These are phyloP conservation scores for Mixornis gularis DNA, from an alignment of 2,113 vertebrate species.

Conservation along the genomic window DNA sequence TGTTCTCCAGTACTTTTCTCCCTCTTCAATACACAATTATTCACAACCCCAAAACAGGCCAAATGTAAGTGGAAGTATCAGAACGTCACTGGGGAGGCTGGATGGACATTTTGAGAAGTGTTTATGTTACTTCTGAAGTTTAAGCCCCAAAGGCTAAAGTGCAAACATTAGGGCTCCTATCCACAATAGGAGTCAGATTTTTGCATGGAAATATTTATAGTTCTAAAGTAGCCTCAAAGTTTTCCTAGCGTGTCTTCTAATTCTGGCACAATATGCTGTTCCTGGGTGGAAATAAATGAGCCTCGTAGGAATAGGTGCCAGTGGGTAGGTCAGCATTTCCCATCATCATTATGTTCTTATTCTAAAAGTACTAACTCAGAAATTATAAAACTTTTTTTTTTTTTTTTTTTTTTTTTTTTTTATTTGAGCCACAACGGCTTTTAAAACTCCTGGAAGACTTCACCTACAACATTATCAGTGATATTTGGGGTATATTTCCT, in stretches of 20 bases:
- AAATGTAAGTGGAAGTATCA: neutral
- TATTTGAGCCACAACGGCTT: neutral
- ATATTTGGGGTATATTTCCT: neutral
- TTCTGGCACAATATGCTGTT: neutral
- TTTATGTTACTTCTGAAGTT: neutral
- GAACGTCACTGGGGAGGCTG: neutral
- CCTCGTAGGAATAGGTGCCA: neutral
- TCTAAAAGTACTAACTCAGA: neutral
- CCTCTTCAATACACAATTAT: neutral
- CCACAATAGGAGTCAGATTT: neutral
- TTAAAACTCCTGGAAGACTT: neutral
- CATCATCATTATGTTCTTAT: neutral
- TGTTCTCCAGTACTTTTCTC: neutral
- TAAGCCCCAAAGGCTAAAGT: neutral
- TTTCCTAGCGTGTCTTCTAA: neutral
- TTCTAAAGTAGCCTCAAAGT: neutral
- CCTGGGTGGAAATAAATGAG: neutral
- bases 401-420: neutral
- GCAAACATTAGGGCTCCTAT: neutral
- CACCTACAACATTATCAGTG: neutral
- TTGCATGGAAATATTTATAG: neutral
- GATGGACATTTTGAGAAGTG: neutral
- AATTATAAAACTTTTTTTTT: neutral
- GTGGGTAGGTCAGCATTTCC: neutral
- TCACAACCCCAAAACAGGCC: neutral